These are phyloP conservation scores for Drosophila triauraria DNA, from an alignment of 1,140 invertebrate genomes.

Conservation along the genomic window DNA sequence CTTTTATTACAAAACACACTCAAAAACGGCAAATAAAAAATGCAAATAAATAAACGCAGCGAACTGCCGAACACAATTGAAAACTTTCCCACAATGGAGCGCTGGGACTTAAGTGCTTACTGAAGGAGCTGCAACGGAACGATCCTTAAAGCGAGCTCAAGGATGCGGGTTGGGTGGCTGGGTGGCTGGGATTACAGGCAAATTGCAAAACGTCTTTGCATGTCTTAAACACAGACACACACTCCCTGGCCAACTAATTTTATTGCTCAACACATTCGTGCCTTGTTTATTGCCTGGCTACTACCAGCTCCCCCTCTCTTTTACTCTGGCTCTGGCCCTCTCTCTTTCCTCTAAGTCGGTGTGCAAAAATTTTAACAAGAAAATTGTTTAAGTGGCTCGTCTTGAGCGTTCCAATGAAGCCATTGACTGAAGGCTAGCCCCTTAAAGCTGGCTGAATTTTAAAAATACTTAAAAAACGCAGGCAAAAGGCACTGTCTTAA, in stretches of 20 bases:
- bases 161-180: constrained; percentile 3
- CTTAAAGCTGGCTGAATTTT: constrained; percentile 6
- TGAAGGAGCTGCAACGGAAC: constrained; percentile 49
- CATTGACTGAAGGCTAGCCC: constrained; percentile 16
- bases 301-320: constrained; percentile 1
- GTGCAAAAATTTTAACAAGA: constrained; percentile 72
- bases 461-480: constrained; percentile 16
- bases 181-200: constrained; percentile 68
- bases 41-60: constrained; percentile 75
- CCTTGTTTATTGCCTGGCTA: constrained; percentile 31
- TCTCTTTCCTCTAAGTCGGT: constrained; percentile 9
- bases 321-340: neutral
- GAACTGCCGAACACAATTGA: constrained; percentile 81
- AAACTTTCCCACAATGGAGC: constrained; percentile 68
- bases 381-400: constrained; percentile 71
- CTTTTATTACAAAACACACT: constrained; percentile 83
- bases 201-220: constrained; percentile 80
- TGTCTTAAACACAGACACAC: constrained; percentile 48
- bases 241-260: constrained; percentile 65
- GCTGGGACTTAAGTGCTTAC: constrained; percentile 74
- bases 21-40: constrained; percentile 62
- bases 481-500: neutral
- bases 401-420: constrained; percentile 51
- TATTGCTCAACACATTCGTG: constrained; percentile 75
- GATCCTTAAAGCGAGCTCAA: constrained; percentile 65